Percentiles rank a stretch among this genome's conserved stretches.
These are phyloP conservation scores for Tyrophagus putrescentiae DNA, from an alignment of 1,140 invertebrate species.

Conservation along the genomic window DNA sequence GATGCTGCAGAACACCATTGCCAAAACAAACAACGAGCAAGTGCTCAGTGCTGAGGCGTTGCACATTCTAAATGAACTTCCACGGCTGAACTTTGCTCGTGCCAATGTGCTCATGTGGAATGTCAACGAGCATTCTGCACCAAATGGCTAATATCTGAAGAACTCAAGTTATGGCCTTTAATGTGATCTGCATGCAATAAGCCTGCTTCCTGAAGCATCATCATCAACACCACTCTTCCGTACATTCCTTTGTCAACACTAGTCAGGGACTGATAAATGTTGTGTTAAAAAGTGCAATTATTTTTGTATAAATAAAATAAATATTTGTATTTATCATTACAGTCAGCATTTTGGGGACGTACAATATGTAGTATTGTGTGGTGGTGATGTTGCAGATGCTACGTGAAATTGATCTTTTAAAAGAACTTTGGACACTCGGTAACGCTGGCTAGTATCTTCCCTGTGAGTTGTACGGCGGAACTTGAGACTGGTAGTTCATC, in stretches of 20 bases:
- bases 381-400: no score
- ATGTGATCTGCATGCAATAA: no score
- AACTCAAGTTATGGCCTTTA: no score
- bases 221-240: no score
- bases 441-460: background rate
- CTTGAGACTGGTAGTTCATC: background rate
- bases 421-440: background rate
- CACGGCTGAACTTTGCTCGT: conserved; percentile 26
- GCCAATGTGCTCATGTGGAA: conserved; percentile 27
- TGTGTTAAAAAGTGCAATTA: conserved; percentile 16
- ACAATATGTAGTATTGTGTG: background rate
- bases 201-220: no score
- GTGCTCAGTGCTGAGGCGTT: conserved; percentile 26
- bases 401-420: no score
- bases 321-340: background rate
- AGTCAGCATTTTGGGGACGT: background rate
- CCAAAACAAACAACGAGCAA: conserved; percentile 12
- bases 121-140: no score
- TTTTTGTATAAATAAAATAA: background rate
- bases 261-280: no score
- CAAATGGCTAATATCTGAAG: no score
- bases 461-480: background rate
- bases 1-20: background rate
- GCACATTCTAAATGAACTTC: conserved; percentile 25
- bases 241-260: no score